A percentile compares a stretch with the other conserved stretches of the same genome.
These are phyloP conservation scores for Pogonophryne albipinna DNA, from an alignment of 2,797 vertebrate genomes.

Conservation along the genomic window DNA sequence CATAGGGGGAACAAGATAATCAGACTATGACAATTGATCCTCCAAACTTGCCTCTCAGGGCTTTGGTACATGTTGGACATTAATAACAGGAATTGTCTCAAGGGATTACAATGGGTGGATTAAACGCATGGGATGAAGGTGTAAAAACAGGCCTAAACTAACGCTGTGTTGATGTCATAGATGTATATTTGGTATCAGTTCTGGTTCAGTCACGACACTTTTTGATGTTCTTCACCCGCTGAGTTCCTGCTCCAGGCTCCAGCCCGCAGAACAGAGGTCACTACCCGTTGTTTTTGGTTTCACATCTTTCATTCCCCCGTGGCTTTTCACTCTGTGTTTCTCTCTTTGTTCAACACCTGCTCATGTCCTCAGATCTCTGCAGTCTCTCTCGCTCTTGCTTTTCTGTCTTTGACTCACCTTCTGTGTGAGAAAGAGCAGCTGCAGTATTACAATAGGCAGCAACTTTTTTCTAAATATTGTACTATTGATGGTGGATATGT, in stretches of 20 bases:
- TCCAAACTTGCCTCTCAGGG: no score
- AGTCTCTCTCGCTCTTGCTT: background rate
- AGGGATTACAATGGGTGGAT: background rate
- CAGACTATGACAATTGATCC: no score
- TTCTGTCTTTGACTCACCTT: slow-evolving; percentile 7
- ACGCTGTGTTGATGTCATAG: background rate
- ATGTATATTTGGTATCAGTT: background rate
- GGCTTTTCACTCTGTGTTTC: slow-evolving; percentile 62
- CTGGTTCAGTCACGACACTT: slow-evolving; percentile 10
- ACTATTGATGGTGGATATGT: background rate
- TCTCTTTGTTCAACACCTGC: slow-evolving; percentile 77
- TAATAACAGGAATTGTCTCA: background rate
- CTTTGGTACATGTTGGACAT: background rate
- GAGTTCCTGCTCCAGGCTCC: slow-evolving; percentile 25
- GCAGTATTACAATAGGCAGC: slow-evolving; percentile 7
- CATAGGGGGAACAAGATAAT: no score
- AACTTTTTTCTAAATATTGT: background rate
- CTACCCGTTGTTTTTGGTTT: slow-evolving; percentile 43
- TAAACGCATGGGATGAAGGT: background rate
- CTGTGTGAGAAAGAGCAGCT: slow-evolving; percentile 7
- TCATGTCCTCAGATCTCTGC: slow-evolving; percentile 65
- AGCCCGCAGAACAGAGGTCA: slow-evolving; percentile 36
- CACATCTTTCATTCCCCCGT: slow-evolving; percentile 46
- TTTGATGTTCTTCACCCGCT: slow-evolving; percentile 41
- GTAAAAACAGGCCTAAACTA: background rate